A percentile compares a stretch with the other conserved stretches of the same genome.
Conservation (phyloP, 2,888 invertebrate species). For the Geophilus truncorum region DNA sequence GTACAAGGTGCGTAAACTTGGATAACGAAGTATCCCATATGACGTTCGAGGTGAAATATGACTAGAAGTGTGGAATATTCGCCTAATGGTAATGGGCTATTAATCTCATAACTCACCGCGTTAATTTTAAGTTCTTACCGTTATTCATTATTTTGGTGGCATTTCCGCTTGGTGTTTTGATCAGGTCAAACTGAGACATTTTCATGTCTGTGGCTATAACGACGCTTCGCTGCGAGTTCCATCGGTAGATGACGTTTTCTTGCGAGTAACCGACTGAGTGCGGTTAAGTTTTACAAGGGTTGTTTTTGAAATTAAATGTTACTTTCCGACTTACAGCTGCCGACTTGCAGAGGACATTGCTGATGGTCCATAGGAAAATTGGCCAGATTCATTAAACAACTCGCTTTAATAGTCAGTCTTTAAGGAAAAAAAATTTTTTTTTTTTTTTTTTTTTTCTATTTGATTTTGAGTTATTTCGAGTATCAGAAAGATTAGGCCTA, state of each 20-base stretch:
- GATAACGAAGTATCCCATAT: constrained; percentile 52
- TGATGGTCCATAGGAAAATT: constrained; percentile 83
- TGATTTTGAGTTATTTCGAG: too few relatives aligned
- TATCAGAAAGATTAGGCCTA: too few relatives aligned
- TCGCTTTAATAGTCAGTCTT: constrained; percentile 77
- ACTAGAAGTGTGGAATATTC: constrained; percentile 44
- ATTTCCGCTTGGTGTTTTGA: constrained; percentile 67
- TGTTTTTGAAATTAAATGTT: not conserved
- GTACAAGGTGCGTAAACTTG: constrained; percentile 54
- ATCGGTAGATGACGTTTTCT: constrained; percentile 66
- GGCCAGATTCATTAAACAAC: constrained; percentile 77
- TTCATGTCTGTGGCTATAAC: constrained; percentile 76
- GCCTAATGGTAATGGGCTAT: constrained; percentile 36
- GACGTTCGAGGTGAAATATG: constrained; percentile 49
- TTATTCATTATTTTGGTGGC: constrained; percentile 53
- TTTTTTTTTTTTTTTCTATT: too few relatives aligned
- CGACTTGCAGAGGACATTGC: constrained; percentile 70
- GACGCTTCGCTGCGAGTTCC: constrained; percentile 66
- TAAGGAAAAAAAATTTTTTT: too few relatives aligned
- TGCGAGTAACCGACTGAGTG: constrained; percentile 66
- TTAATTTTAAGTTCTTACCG: constrained; percentile 41
- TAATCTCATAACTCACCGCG: too few relatives aligned
- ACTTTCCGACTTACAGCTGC: constrained; percentile 64
- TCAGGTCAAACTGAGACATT: constrained; percentile 75
- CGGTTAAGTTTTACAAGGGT: not conserved